Percentiles rank a stretch among this genome's conserved stretches.
These are phyloP conservation scores for Benthosema pterotum DNA, from an alignment of 2,797 vertebrate species.

Conservation along the genomic window DNA sequence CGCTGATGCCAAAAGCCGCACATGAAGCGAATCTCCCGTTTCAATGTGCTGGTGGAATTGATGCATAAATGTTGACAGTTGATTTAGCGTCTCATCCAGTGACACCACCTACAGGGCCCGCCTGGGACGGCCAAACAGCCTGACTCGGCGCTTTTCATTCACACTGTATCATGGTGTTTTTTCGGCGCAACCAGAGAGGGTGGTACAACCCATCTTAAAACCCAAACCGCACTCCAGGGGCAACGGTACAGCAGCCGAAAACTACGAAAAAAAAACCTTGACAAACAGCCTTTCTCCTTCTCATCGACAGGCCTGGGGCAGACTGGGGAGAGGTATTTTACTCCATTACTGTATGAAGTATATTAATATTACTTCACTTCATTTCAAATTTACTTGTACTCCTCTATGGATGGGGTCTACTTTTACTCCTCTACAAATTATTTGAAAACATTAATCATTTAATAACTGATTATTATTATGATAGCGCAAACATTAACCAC, in stretches of 20 bases:
- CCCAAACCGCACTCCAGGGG: conserved; percentile 30
- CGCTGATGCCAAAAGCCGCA: conserved; percentile 7
- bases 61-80: conserved; percentile 10
- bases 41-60: conserved; percentile 21
- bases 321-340: neutral
- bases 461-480: no score
- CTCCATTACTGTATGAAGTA: no score
- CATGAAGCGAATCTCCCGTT: conserved; percentile 10
- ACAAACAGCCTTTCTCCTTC: conserved; percentile 50
- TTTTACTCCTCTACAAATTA: no score
- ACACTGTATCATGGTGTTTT: conserved; percentile 39
- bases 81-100: conserved; percentile 7
- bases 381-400: no score
- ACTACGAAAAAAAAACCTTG: conserved; percentile 34
- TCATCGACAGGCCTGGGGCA: conserved; percentile 13
- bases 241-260: conserved; percentile 43
- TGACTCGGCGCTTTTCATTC: conserved; percentile 27
- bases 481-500: no score
- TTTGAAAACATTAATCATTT: no score
- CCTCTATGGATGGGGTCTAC: no score
- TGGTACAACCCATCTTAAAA: conserved; percentile 20
- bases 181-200: conserved; percentile 46
- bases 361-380: no score
- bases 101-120: conserved; percentile 12
- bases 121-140: conserved; percentile 30